Conservation (phyloP, 2,797 vertebrate genomes). For the Sternarchorhynchus goeldii region DNA sequence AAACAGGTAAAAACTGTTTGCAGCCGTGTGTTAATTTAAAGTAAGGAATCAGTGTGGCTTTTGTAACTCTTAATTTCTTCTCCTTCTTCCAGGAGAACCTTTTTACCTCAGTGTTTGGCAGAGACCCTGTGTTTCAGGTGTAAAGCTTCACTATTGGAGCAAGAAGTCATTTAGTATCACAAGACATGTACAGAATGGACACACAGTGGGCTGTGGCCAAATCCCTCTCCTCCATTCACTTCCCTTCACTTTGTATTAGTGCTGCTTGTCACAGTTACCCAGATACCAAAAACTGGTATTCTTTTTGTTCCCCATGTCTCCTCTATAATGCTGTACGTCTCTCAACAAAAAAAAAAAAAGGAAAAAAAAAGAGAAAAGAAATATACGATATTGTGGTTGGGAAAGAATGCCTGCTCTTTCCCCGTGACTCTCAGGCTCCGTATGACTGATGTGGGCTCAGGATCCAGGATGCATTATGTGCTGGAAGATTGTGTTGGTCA, state of each 20-base stretch:
- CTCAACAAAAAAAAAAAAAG: conserved; percentile 60
- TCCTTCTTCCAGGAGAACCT: conserved; percentile 70
- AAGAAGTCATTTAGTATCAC: conserved; percentile 72
- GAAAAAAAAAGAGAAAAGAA: conserved; percentile 41
- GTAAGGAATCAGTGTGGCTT: too few species aligned
- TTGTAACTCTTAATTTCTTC: neutral
- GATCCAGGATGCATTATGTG: conserved; percentile 63
- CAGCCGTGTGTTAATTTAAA: neutral
- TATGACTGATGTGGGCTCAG: conserved; percentile 70
- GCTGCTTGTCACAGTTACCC: conserved; percentile 66
- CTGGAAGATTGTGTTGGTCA: conserved; percentile 68
- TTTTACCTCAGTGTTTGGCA: conserved; percentile 82
- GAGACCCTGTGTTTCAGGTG: conserved; percentile 77
- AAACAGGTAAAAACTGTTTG: conserved; percentile 69
- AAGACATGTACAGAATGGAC: conserved; percentile 56
- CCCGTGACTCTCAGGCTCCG: conserved; percentile 59
- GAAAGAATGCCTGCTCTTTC: conserved; percentile 65
- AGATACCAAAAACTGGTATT: conserved; percentile 62
- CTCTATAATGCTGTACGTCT: conserved; percentile 51
- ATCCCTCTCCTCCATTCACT: conserved; percentile 52
- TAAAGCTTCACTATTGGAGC: conserved; percentile 77
- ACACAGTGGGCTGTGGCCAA: conserved; percentile 44
- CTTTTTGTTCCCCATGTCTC: conserved; percentile 36
- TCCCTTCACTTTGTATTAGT: conserved; percentile 61
- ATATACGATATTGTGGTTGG: conserved; percentile 53